Base-by-base conservation (phyloP, 1,140 invertebrate species). In the Pollicipes pollicipes region DNA sequence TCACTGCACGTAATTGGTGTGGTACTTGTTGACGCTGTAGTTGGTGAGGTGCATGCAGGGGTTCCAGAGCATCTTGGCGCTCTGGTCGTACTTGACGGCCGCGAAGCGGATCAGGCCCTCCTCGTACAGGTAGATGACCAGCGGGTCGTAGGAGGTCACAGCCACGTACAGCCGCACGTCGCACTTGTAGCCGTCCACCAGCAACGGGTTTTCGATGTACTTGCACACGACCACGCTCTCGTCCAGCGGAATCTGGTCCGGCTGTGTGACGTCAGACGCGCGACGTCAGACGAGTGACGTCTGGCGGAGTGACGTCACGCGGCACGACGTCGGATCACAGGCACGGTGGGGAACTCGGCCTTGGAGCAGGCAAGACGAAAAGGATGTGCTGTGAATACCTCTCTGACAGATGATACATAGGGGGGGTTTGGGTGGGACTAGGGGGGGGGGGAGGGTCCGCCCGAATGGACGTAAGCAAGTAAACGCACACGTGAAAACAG, bases 141-240 rank as follows among this genome's bases (percentile, higher is more conserved):
- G 77, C 27, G 84, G 84, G 74, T 85, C 83, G 75, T 84, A 82
- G 8, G 82, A 84, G 2, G 84, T 84, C 26, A 86, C 83, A 71
- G 81, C 82, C 27, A 85, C 84, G 76, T 85, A 85, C 64, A 85
- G 73, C 58, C 84, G 77, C 21, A 85, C 75, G 77, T 85, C 84
- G 80, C 95, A 98, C 80, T 98, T 98, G 80, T 95, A 92, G 1
- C 93, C 94, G 75, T 95, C 92, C 67, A 98, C 91, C 69, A 97
- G 83, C n/a, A 97, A 82, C 13, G 95, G 95, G 78, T 94, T 93
- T 75, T 89, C 87, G 73, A 98, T 88, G 79, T 98, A 98, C 78
- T 92, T 93, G 29, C 90, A 93, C 16, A 95, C 91, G 24, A 97
- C 88, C 6, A 95, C 87, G 73, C 90, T 90, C 78, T 95, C 93